A percentile compares a stretch with the other conserved stretches of the same genome.
Conservation (phyloP, 92 coral and sea anemone genomes). For the Plumapathes pennacea region DNA sequence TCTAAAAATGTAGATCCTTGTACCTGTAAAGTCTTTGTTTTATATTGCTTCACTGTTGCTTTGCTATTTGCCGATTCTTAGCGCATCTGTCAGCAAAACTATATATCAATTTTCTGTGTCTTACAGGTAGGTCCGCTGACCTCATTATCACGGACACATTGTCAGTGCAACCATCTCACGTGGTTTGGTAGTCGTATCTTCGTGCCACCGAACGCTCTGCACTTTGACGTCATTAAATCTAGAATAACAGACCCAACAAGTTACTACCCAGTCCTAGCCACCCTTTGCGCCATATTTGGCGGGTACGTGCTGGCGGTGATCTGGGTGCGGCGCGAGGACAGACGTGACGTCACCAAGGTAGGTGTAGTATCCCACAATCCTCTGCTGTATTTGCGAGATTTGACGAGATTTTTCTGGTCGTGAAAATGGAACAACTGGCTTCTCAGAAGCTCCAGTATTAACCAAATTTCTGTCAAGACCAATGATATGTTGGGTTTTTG, state of each 20-base stretch:
- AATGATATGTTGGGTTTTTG: too few species aligned
- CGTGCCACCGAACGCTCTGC: conserved; percentile 77
- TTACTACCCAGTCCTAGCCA: conserved; percentile 73
- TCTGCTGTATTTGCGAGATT: too few species aligned
- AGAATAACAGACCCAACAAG: conserved; percentile 68
- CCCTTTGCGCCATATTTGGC: conserved; percentile 56
- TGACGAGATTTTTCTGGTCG: too few species aligned
- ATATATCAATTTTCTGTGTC: too few species aligned
- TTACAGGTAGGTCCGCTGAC: conserved; percentile 88
- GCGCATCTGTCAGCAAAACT: too few species aligned
- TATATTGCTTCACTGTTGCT: too few species aligned
- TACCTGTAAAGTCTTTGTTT: too few species aligned
- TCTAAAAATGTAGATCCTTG: too few species aligned
- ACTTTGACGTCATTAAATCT: conserved; percentile 41
- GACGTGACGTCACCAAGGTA: conserved; percentile 73
- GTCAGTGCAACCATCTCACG: conserved; percentile 87
- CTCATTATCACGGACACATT: conserved; percentile 60
- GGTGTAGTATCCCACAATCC: not conserved
- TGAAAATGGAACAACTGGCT: too few species aligned
- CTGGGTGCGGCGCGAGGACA: conserved; percentile 89
- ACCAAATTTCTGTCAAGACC: too few species aligned
- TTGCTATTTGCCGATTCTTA: too few species aligned
- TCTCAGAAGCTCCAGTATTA: too few species aligned
- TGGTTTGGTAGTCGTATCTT: conserved; percentile 91
- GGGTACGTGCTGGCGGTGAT: conserved; percentile 48